Percentiles rank a stretch among this genome's conserved stretches.
phyloP scores from a whole-genome alignment of 1,140 invertebrate genomes.

The Drosophila littoralis region DNA sequence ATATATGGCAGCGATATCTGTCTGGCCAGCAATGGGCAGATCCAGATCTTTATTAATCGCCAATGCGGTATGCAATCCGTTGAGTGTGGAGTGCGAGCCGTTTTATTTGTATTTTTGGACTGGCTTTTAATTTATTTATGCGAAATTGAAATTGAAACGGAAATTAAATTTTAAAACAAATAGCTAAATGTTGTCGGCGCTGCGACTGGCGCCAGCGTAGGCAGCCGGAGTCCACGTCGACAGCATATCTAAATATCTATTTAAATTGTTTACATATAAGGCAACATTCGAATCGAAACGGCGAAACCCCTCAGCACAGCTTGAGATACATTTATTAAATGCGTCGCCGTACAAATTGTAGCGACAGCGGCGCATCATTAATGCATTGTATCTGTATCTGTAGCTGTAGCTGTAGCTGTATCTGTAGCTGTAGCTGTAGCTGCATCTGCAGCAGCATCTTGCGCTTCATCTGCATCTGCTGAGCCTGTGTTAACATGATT shows the following conservation, averaged over 20 bases:
- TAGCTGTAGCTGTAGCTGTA: slow-evolving; percentile 25
- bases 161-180: slow-evolving; percentile 84
- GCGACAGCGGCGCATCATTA: slow-evolving; percentile 53
- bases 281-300: not conserved
- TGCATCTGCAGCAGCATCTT: not conserved
- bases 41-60: slow-evolving; percentile 59
- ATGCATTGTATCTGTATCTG: slow-evolving; percentile 52
- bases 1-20: slow-evolving; percentile 55
- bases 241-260: slow-evolving; percentile 81
- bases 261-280: slow-evolving; percentile 77
- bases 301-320: slow-evolving; percentile 63
- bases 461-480: slow-evolving; percentile 12
- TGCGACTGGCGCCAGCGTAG: slow-evolving; percentile 72
- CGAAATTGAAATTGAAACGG: slow-evolving; percentile 81
- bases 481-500: slow-evolving; percentile 71
- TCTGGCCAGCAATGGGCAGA: slow-evolving; percentile 29
- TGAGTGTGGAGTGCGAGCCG: slow-evolving; percentile 26
- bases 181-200: slow-evolving; percentile 48
- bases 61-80: slow-evolving; percentile 44
- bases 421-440: slow-evolving; percentile 27
- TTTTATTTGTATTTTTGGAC: slow-evolving; percentile 53
- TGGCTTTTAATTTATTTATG: slow-evolving; percentile 79
- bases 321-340: slow-evolving; percentile 80
- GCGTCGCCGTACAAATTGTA: slow-evolving; percentile 75
- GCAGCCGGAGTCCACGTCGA: slow-evolving; percentile 39